These are phyloP conservation scores for Ctenomys sociabilis DNA, from an alignment of 2,113 vertebrate genomes.

Conservation along the genomic window DNA sequence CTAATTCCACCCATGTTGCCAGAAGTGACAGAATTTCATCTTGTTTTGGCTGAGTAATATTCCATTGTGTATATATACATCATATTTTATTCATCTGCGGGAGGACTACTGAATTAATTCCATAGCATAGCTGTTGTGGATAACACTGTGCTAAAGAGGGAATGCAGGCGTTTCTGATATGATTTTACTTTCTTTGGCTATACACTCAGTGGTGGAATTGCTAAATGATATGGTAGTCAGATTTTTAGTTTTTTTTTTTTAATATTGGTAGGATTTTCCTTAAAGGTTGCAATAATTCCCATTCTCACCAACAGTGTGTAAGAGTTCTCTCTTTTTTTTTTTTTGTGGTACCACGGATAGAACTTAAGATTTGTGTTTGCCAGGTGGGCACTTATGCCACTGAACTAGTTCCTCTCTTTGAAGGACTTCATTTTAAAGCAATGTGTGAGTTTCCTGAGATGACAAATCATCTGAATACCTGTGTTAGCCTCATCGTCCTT, in stretches of 20 bases:
- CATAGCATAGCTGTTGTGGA: background rate
- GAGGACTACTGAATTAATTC: background rate
- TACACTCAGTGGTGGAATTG: background rate
- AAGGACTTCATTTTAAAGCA: background rate
- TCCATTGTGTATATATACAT: background rate
- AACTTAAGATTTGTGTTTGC: too few relatives aligned
- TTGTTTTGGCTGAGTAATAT: background rate
- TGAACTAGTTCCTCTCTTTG: background rate
- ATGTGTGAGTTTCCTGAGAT: background rate
- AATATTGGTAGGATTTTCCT: background rate
- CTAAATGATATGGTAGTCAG: background rate
- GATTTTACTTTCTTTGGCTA: background rate
- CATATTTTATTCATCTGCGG: background rate
- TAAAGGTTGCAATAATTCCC: background rate
- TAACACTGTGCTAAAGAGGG: background rate
- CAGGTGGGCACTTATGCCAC: too few relatives aligned
- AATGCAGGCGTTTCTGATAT: background rate
- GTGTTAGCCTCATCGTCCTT: background rate
- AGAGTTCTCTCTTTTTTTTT: background rate
- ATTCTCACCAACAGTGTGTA: background rate
- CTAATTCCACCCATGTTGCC: background rate
- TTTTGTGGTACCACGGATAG: too few relatives aligned
- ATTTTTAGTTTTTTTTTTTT: background rate
- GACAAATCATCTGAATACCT: background rate
- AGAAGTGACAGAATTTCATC: background rate